These are phyloP conservation scores for Lichenostomus cassidix DNA, from an alignment of 2,113 vertebrate genomes.

Conservation along the genomic window DNA sequence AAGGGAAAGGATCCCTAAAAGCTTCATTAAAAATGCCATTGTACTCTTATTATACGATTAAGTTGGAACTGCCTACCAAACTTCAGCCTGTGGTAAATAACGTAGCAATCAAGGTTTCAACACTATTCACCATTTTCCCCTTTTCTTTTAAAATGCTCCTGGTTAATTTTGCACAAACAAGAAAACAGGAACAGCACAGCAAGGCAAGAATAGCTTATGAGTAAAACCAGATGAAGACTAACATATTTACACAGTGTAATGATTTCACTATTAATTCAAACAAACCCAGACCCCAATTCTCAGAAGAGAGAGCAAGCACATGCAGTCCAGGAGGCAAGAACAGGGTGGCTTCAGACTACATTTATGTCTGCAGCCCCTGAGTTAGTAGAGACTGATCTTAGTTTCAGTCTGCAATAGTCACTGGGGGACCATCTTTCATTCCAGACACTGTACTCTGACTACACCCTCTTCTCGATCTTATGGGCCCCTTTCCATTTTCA, in stretches of 20 bases:
- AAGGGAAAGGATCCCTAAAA: background rate
- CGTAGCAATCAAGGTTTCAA: constrained; percentile 40
- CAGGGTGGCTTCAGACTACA: constrained; percentile 40
- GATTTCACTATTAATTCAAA: constrained; percentile 59
- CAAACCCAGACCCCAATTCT: constrained; percentile 49
- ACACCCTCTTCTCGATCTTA: background rate
- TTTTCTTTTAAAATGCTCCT: constrained; percentile 19
- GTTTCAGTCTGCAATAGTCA: background rate
- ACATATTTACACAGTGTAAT: constrained; percentile 58
- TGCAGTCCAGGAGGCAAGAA: constrained; percentile 43
- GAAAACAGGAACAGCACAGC: constrained; percentile 36
- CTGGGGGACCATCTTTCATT: constrained; percentile 15
- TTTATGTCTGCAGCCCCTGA: background rate
- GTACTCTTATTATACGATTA: background rate
- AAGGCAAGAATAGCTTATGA: constrained; percentile 59
- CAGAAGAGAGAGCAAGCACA: constrained; percentile 9
- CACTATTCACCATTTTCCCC: background rate
- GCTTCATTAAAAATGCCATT: background rate
- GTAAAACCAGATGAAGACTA: constrained; percentile 58
- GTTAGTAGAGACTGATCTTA: background rate
- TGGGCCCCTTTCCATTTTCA: background rate
- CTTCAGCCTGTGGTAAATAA: constrained; percentile 19
- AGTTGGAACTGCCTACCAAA: background rate
- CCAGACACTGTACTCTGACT: background rate
- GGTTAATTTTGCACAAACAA: constrained; percentile 57